These are phyloP conservation scores for Fragum whitleyi DNA, from an alignment of 2,888 invertebrate genomes.

Conservation along the genomic window DNA sequence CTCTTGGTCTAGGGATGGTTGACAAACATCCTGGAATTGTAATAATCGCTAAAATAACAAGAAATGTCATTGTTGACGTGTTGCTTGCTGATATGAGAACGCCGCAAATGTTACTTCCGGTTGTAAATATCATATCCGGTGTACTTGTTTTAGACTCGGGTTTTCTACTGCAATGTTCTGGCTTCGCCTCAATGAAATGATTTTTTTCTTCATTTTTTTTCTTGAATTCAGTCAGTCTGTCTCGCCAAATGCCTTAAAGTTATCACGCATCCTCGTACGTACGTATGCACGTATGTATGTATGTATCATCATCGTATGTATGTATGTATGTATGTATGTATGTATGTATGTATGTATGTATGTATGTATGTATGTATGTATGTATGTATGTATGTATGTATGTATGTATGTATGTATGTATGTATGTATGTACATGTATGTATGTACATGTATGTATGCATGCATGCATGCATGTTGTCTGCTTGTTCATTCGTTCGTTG, in stretches of 20 bases:
- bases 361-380: constrained; percentile 9
- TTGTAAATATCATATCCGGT: neutral
- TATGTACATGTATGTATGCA: too few species aligned
- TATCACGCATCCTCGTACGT: too few species aligned
- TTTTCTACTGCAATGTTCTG: neutral
- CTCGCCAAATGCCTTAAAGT: too few species aligned
- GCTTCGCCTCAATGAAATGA: too few species aligned
- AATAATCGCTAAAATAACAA: neutral
- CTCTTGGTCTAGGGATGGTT: constrained; percentile 72
- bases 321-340: constrained; percentile 9
- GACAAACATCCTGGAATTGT: constrained; percentile 44
- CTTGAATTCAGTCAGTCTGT: too few species aligned
- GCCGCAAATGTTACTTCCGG: constrained; percentile 8
- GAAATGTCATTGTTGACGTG: constrained; percentile 3
- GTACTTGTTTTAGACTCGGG: neutral
- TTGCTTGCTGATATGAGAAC: neutral
- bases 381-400: neutral
- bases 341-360: constrained; percentile 9
- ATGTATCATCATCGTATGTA: neutral
- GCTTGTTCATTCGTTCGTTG: too few species aligned
- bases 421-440: neutral
- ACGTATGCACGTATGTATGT: too few species aligned
- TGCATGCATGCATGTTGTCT: too few species aligned
- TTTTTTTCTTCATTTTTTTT: neutral
- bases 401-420: neutral